Percentiles rank a stretch among this genome's conserved stretches.
These are phyloP conservation scores for Bombus terrestris DNA, from an alignment of 1,140 invertebrate species.

Conservation along the genomic window DNA sequence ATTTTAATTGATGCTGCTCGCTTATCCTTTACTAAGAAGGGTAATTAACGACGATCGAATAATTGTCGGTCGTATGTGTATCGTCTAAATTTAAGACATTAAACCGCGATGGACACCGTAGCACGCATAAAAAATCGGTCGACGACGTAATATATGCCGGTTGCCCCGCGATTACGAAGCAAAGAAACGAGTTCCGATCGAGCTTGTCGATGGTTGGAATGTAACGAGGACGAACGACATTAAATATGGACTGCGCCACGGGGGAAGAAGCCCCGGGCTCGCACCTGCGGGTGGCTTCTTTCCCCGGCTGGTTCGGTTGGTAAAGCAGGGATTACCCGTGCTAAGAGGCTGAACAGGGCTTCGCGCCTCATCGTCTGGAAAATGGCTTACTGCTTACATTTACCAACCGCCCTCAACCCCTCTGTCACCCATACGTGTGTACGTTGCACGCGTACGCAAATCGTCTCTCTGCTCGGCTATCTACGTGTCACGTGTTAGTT, in stretches of 20 bases:
- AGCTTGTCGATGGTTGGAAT: slow-evolving; percentile 40
- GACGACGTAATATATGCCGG: slow-evolving; percentile 6
- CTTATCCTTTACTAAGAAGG: slow-evolving; percentile 38
- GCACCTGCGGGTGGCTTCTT: slow-evolving; percentile 79
- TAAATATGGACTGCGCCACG: slow-evolving; percentile 59
- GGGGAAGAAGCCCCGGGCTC: slow-evolving; percentile 73
- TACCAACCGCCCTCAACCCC: slow-evolving; percentile 62
- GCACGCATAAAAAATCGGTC: slow-evolving; percentile 19
- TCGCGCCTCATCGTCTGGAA: slow-evolving; percentile 84
- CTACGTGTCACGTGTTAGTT: background rate
- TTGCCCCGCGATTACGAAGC: background rate
- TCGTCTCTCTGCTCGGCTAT: slow-evolving; percentile 14
- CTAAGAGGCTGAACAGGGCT: slow-evolving; percentile 80
- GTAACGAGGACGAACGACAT: slow-evolving; percentile 59
- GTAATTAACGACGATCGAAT: slow-evolving; percentile 28
- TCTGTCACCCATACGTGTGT: slow-evolving; percentile 10
- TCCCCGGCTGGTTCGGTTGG: slow-evolving; percentile 68
- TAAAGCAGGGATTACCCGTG: slow-evolving; percentile 80
- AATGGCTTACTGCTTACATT: slow-evolving; percentile 83
- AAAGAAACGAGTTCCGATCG: slow-evolving; percentile 49
- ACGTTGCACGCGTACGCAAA: slow-evolving; percentile 23
- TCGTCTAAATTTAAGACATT: background rate
- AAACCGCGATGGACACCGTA: background rate
- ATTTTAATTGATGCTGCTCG: slow-evolving; percentile 43
- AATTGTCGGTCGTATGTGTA: background rate